Percentiles rank a stretch among this genome's conserved stretches.
Conservation (phyloP, 2,113 vertebrate genomes). For the Dascyllus trimaculatus region DNA sequence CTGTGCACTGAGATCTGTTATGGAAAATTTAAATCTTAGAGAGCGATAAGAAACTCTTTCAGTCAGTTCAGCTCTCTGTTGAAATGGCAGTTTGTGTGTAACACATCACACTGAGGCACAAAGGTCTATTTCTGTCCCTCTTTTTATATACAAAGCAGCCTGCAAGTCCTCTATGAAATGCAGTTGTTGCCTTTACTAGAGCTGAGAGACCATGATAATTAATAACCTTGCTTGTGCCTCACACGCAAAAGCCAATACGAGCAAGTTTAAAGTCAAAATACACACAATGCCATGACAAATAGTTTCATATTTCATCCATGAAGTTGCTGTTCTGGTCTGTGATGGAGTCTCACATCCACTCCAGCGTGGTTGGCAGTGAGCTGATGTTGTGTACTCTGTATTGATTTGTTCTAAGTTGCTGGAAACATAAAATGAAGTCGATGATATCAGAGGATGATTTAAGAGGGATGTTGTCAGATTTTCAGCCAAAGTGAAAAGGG, state of each 20-base stretch:
- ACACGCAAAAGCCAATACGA: constrained; percentile 65
- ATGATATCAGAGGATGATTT: constrained; percentile 63
- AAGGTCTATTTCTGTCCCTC: constrained; percentile 55
- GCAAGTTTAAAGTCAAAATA: constrained; percentile 74
- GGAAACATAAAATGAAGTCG: constrained; percentile 59
- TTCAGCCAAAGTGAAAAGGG: constrained; percentile 41
- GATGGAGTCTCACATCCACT: constrained; percentile 21
- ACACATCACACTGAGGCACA: constrained; percentile 27
- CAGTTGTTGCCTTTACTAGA: constrained; percentile 74
- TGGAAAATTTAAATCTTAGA: constrained; percentile 1
- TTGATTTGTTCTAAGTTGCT: constrained; percentile 66
- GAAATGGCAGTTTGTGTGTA: constrained; percentile 36
- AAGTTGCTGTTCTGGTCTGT: constrained; percentile 42
- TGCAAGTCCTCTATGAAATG: constrained; percentile 62
- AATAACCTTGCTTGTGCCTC: constrained; percentile 75
- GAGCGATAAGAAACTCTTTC: not conserved
- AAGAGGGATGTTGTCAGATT: constrained; percentile 60
- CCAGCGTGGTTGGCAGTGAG: constrained; percentile 37
- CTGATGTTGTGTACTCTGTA: constrained; percentile 36
- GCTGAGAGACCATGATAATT: constrained; percentile 70
- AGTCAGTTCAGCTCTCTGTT: constrained; percentile 17
- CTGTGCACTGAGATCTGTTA: not conserved
- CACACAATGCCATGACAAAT: constrained; percentile 67
- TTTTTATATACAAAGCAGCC: constrained; percentile 60
- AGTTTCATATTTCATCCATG: constrained; percentile 59